Evolutionary conservation across 1,140 invertebrate genomes (phyloP).

Genomic region (Diabrotica virgifera): DNA sequence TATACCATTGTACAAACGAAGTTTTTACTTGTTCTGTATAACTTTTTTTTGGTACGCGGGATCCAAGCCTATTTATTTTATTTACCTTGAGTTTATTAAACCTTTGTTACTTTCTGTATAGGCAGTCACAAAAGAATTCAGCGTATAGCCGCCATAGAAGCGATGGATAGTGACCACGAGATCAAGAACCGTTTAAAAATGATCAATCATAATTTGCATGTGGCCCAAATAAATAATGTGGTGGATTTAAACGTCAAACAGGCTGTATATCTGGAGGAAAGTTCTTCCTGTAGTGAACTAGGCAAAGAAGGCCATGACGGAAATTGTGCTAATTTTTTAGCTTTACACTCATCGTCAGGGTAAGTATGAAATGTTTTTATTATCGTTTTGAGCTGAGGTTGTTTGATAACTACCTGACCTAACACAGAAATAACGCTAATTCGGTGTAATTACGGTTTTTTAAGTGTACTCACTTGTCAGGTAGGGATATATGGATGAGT

Average conservation of each 20-base stretch:
- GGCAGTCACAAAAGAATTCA: slow-evolving; percentile 20
- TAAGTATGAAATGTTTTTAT: slow-evolving; percentile 21
- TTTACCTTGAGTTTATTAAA: no score
- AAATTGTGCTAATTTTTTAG: slow-evolving; percentile 38
- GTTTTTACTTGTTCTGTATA: no score
- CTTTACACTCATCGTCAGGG: slow-evolving; percentile 37
- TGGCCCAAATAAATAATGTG: slow-evolving; percentile 35
- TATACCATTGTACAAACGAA: no score
- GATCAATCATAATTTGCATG: slow-evolving; percentile 31
- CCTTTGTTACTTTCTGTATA: neutral
- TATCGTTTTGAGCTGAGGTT: no score
- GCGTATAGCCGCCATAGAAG: slow-evolving; percentile 34
- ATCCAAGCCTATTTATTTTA: no score
- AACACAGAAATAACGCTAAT: no score
- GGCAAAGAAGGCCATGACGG: slow-evolving; percentile 39
- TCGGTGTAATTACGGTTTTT: no score
- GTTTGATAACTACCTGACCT: no score
- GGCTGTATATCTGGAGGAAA: slow-evolving; percentile 45
- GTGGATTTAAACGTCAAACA: slow-evolving; percentile 37
- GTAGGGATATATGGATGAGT: no score
- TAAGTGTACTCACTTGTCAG: no score
- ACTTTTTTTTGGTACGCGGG: no score
- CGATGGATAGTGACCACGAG: slow-evolving; percentile 45
- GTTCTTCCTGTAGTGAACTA: slow-evolving; percentile 48
- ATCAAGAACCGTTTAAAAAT: slow-evolving; percentile 33